phyloP scores from a whole-genome alignment of 2,888 invertebrate genomes.

The Cryptophagus acutangulus region DNA sequence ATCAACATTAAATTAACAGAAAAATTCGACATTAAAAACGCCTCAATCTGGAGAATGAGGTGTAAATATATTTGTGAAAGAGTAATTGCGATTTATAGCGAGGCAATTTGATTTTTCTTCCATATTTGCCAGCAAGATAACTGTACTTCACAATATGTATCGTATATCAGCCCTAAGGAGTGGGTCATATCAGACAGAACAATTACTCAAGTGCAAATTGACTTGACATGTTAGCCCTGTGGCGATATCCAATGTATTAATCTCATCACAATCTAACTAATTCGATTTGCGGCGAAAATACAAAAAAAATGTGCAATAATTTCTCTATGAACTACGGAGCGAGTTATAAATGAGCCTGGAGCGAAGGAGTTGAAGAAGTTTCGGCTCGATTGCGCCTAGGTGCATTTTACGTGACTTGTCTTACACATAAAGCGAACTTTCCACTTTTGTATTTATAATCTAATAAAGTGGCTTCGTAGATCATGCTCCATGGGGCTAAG shows the following conservation, averaged over 20 bases:
- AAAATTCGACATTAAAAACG: too few relatives aligned
- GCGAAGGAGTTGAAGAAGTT: conserved; percentile 26
- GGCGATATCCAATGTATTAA: too few relatives aligned
- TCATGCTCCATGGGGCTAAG: conserved; percentile 27
- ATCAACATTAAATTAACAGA: too few relatives aligned
- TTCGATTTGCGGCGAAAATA: too few relatives aligned
- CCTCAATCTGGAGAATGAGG: too few relatives aligned
- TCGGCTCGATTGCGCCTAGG: too few relatives aligned
- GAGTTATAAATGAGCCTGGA: conserved; percentile 28
- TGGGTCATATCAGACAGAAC: conserved; percentile 27
- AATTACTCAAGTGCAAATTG: conserved; percentile 25
- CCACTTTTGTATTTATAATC: conserved; percentile 38
- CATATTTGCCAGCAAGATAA: conserved; percentile 19
- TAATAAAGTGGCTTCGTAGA: conserved; percentile 37
- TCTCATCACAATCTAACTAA: too few relatives aligned
- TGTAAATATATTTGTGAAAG: too few relatives aligned
- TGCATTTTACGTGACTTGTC: conserved; percentile 24
- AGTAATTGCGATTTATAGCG: conserved; percentile 29
- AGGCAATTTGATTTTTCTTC: conserved; percentile 18
- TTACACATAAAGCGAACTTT: conserved; percentile 31
- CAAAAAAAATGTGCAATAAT: too few relatives aligned
- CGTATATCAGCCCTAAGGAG: conserved; percentile 29
- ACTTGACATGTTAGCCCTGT: conserved; percentile 13
- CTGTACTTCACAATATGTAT: conserved; percentile 25
- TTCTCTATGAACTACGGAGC: too few relatives aligned